Evolutionary conservation across 2,113 vertebrate species (phyloP).

Genomic region (Mustelus asterias): DNA sequence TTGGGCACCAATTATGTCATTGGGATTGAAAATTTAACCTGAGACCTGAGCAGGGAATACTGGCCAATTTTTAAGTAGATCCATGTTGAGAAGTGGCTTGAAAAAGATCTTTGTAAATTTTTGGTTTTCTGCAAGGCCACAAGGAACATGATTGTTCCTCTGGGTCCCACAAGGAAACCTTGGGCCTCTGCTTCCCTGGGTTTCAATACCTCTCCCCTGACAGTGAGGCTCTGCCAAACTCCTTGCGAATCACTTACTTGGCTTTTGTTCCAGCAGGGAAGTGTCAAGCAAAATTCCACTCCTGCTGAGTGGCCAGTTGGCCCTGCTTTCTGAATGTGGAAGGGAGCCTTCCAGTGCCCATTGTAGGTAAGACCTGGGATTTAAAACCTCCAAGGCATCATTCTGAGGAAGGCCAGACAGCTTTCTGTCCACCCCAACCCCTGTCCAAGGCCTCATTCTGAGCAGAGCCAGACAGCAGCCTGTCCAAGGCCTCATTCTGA

Average conservation of each 20-base stretch:
- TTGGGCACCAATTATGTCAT: not conserved
- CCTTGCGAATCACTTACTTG: not conserved
- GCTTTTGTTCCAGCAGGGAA: not conserved
- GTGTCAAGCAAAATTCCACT: not conserved
- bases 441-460: not conserved
- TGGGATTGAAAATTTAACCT: not conserved
- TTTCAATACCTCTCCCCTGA: not conserved
- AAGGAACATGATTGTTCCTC: not conserved
- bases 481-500: not conserved
- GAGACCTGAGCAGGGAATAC: not conserved
- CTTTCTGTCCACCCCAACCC: not conserved
- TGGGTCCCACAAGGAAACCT: not conserved
- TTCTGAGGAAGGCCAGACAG: not conserved
- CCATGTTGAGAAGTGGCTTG: not conserved
- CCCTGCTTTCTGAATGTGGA: not conserved
- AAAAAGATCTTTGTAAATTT: not conserved
- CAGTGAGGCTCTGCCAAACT: not conserved
- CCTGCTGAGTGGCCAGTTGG: not conserved
- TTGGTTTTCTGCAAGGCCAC: not conserved
- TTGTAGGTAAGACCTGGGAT: not conserved
- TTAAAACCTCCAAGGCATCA: not conserved
- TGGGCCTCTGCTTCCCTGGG: not conserved
- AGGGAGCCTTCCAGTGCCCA: not conserved
- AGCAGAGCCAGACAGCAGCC: not conserved
- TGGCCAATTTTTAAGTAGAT: not conserved